phyloP scores from a whole-genome alignment of 2,797 vertebrate genomes.

The Vireo griseus region DNA sequence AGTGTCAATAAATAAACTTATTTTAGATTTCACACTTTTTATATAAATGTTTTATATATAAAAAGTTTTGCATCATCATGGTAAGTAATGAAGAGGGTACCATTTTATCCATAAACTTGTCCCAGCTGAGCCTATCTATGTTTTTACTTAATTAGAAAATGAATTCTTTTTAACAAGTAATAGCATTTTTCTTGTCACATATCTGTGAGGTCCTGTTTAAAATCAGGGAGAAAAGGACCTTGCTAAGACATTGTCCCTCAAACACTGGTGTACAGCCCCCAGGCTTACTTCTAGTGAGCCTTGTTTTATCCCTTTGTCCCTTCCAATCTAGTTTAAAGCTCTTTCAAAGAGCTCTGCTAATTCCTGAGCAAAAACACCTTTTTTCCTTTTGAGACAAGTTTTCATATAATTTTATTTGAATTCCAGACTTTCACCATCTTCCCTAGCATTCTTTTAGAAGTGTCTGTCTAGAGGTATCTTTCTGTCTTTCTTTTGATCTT shows the following conservation, averaged over 20 bases:
- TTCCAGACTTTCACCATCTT: not conserved
- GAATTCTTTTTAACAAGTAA: not conserved
- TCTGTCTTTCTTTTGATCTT: not conserved
- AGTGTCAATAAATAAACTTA: not conserved
- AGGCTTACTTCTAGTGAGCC: not conserved
- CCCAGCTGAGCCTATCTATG: not conserved
- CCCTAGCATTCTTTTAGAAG: not conserved
- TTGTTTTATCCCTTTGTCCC: not conserved
- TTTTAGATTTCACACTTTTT: not conserved
- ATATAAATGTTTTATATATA: not conserved
- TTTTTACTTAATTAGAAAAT: not conserved
- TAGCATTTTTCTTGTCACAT: not conserved
- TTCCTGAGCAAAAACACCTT: not conserved
- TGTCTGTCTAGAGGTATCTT: not conserved
- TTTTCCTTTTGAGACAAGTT: not conserved
- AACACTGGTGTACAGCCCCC: not conserved
- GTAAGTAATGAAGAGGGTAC: not conserved
- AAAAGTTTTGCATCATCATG: not conserved
- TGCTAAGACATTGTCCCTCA: not conserved
- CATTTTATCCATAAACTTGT: not conserved
- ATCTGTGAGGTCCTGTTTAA: not conserved
- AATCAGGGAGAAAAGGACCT: not conserved
- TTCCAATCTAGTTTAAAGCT: not conserved
- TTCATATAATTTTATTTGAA: not conserved
- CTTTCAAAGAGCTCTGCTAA: not conserved